Evolutionary conservation across 1,140 invertebrate genomes (phyloP), one percentile per base, ranked within the genome.

Genomic region (Cydia amplana): DNA sequence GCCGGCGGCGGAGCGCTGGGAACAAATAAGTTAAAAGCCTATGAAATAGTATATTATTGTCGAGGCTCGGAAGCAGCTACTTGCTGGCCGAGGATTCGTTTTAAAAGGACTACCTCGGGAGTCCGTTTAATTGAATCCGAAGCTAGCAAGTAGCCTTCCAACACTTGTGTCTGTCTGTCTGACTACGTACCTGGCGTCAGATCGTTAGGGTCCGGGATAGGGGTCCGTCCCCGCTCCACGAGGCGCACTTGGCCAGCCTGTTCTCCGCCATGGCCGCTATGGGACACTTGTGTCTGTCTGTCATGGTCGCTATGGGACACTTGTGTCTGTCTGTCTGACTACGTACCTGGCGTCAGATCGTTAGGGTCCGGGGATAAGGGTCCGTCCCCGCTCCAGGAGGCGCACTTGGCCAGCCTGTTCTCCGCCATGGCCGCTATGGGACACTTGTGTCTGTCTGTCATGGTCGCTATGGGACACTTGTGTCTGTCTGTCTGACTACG

Each of bases 1-100:
- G 93, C n/a, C 96, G 93, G 9, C 96, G 93, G n/a, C 96, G 91
- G 1, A 92, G 75, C 32, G 87, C 89, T 90, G 77, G n/a, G n/a
- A 2, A 43, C 10, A 18, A 63, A 9, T 25, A 78, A 28, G 28
- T 4, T 28, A 28, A 28, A 4, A 28, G n/a, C n/a, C n/a, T n/a
- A n/a, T n/a, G n/a, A n/a, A n/a, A n/a, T n/a, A n/a, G n/a, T n/a
- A n/a, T n/a, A n/a, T n/a, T n/a, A n/a, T n/a, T n/a, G n/a, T n/a
- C n/a, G n/a, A n/a, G n/a, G n/a, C n/a, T n/a, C n/a, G n/a, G n/a
- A n/a, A n/a, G n/a, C n/a, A n/a, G n/a, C n/a, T n/a, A n/a, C n/a
- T n/a, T n/a, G n/a, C n/a, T n/a, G n/a, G n/a, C n/a, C n/a, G n/a
- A n/a, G n/a, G n/a, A n/a, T n/a, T n/a, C n/a, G n/a, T n/a, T n/a